Base-by-base conservation (phyloP, 2,888 invertebrate species). In the Agrilus cyanescens region DNA sequence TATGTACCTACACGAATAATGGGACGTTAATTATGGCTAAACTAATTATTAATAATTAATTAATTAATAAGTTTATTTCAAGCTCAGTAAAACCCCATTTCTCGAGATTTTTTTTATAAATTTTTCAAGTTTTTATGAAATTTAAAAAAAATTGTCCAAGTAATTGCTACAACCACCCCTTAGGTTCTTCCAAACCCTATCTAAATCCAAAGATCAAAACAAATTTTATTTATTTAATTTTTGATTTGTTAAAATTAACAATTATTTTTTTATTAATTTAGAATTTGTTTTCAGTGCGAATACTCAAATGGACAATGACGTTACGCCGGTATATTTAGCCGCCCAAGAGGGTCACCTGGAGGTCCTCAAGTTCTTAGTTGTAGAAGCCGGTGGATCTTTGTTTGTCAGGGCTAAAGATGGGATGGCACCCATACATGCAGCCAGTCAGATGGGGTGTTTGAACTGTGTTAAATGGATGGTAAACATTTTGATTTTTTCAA, bases 381-480 rank as follows among this genome's bases (percentile, higher is more conserved):
- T 83, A 56, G 84, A 87, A 63, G 86, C 86, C 4, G 85, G 86
- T 4, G 89, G 88, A 1, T 77, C 86, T 20, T 69, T 88, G 43
- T 85, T 86, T 60, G 84, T 89, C 2, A 70, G 87, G 32, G 87
- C 89, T 34, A 78, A 86, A 58, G 90, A 90, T 68, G 90, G 89
- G 32, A 90, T 90, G 89, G 82, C 87, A 46, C 88, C 89, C 40
- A 77, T 90, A 45, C 90, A 90, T 66, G 89, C 89, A 8, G 88
- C 90, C 37, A 85, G 88, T 46, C 90, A 90, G 73, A 88, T 86
- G 73, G 89, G 89, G 15, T 85, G 87, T 56, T 68, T 89, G 44
- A 80, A 83, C 62, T 86, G 88, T 63, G 81, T 90, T 45, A 84
- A 87, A 66, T 90, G 87, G 85, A 86, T 90, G 86, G 89, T 89